These are phyloP conservation scores for Glyptemys insculpta DNA, from an alignment of 2,797 vertebrate genomes.

Conservation along the genomic window DNA sequence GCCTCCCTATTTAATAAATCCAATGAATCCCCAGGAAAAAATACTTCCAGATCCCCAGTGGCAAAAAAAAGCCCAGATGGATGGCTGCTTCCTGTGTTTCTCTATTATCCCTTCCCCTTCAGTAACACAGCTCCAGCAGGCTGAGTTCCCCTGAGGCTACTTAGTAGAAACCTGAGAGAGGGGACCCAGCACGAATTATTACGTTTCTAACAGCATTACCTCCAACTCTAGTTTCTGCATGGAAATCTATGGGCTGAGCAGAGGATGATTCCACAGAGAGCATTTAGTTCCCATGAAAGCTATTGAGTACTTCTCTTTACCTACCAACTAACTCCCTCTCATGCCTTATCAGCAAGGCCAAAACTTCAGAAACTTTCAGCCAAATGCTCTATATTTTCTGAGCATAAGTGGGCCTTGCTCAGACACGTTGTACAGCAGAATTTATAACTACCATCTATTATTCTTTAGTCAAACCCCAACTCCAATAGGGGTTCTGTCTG, in stretches of 20 bases:
- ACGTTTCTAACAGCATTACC: neutral
- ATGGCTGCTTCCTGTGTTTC: neutral
- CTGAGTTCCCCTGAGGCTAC: neutral
- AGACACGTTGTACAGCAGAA: neutral
- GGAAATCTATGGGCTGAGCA: neutral
- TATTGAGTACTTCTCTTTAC: neutral
- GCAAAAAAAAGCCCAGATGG: neutral
- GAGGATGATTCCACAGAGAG: neutral
- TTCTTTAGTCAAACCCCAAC: fast-evolving
- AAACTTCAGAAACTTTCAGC: neutral
- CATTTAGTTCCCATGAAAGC: neutral
- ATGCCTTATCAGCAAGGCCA: neutral
- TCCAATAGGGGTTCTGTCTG: fast-evolving
- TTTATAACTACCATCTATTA: fast-evolving
- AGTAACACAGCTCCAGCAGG: neutral
- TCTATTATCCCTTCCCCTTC: neutral
- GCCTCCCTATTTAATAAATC: neutral
- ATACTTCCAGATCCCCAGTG: neutral
- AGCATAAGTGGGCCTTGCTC: neutral
- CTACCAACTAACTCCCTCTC: neutral
- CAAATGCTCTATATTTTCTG: neutral
- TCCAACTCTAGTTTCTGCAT: neutral
- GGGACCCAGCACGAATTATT: neutral
- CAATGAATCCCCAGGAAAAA: neutral
- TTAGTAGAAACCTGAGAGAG: neutral